Percentiles rank a stretch among this genome's conserved stretches.
Conservation (phyloP, 1,140 invertebrate species). For the Phymorhynchus buccinoides region DNA sequence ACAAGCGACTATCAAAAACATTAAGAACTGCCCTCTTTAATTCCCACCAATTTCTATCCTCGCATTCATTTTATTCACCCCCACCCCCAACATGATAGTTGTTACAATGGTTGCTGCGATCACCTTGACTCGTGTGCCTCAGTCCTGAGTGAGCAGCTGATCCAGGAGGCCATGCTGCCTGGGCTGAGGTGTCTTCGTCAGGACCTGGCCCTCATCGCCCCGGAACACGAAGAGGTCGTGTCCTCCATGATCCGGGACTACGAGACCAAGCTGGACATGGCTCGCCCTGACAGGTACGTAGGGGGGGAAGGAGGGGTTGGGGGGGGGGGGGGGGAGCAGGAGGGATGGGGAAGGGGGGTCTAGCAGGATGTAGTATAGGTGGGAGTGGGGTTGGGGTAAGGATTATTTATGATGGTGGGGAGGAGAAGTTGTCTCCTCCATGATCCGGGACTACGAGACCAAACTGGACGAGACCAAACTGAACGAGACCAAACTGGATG, state of each 20-base stretch:
- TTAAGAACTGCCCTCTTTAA: no score
- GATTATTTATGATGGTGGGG: no score
- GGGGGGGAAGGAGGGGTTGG: conserved; percentile 3
- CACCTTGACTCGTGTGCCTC: conserved; percentile 25
- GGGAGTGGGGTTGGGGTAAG: no score
- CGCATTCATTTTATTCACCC: no score
- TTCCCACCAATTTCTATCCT: no score
- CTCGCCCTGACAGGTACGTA: conserved; percentile 57
- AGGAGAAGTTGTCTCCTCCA: conserved; percentile 69
- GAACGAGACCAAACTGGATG: no score
- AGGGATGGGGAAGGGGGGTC: no score
- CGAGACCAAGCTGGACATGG: conserved; percentile 69
- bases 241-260: conserved; percentile 73
- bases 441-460: conserved; percentile 73
- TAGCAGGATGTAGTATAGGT: no score
- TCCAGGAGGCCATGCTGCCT: conserved; percentile 72
- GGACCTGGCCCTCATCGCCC: conserved; percentile 69
- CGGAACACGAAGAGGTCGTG: conserved; percentile 71
- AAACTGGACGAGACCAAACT: conserved; percentile 72
- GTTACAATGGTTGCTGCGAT: no score
- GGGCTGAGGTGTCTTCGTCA: conserved; percentile 70
- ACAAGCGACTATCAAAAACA: no score
- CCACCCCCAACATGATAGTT: no score
- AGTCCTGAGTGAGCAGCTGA: conserved; percentile 73
- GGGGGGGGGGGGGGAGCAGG: conserved; percentile 49